phyloP scores from a whole-genome alignment of 1,140 invertebrate genomes.

The Gyrodactylus bullatarudis region DNA sequence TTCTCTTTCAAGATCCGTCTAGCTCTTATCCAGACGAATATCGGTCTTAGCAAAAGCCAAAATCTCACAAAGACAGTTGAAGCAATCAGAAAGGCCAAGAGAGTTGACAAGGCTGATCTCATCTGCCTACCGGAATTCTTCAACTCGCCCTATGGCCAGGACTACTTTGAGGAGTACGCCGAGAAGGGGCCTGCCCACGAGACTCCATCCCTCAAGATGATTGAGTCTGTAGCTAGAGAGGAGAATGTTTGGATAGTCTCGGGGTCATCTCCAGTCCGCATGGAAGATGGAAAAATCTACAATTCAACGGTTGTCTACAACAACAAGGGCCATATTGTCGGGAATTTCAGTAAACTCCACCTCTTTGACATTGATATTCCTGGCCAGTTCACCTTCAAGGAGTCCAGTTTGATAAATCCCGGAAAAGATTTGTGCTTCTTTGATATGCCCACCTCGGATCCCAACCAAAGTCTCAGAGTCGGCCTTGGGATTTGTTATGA shows the following conservation, averaged over 20 bases:
- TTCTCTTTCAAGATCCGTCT: neutral
- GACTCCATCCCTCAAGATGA: constrained; percentile 27
- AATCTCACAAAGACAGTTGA: neutral
- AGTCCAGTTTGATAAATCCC: constrained; percentile 42
- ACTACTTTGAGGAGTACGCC: constrained; percentile 48
- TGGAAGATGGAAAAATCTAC: constrained; percentile 34
- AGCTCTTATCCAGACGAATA: neutral
- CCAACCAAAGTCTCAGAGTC: constrained; percentile 22
- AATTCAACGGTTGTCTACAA: constrained; percentile 67
- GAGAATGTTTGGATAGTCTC: constrained; percentile 46
- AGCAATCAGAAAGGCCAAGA: neutral
- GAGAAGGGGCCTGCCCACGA: constrained; percentile 29
- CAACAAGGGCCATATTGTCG: constrained; percentile 33
- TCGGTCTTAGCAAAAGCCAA: neutral
- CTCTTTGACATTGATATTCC: constrained; percentile 77
- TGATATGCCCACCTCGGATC: constrained; percentile 20
- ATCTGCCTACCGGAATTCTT: constrained; percentile 38
- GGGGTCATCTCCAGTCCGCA: constrained; percentile 46
- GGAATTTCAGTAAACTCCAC: constrained; percentile 32
- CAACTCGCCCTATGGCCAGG: constrained; percentile 62
- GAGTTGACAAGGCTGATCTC: constrained; percentile 23
- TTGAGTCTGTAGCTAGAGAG: constrained; percentile 39
- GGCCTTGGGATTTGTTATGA: constrained; percentile 78
- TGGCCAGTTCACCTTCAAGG: constrained; percentile 49
- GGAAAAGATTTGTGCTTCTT: constrained; percentile 41